phyloP scores from a whole-genome alignment of 2,888 invertebrate genomes.

The Ommatoiulus sabulosus region DNA sequence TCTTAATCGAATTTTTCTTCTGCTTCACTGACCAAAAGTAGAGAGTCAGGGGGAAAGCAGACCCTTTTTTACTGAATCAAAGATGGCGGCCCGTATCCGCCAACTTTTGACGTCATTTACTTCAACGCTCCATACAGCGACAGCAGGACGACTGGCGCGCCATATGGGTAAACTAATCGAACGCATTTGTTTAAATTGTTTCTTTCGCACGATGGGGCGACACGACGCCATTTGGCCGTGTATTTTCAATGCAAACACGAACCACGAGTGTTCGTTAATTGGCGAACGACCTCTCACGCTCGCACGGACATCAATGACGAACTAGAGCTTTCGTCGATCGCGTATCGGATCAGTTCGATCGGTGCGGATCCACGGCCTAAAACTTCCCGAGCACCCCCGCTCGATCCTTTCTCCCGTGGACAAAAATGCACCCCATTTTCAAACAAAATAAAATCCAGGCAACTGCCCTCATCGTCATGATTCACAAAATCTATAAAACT shows the following conservation, averaged over 20 bases:
- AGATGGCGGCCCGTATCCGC: conserved; percentile 21
- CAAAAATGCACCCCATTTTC: neutral
- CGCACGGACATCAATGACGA: neutral
- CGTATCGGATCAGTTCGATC: neutral
- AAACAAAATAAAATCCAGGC: conserved; percentile 13
- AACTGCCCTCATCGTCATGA: neutral
- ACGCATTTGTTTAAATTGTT: neutral
- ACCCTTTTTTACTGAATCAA: neutral
- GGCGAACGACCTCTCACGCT: neutral
- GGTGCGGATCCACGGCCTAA: neutral
- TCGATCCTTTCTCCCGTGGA: no score
- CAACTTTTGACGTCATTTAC: neutral
- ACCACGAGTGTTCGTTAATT: conserved; percentile 35
- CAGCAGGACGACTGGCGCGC: neutral
- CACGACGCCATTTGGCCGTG: neutral
- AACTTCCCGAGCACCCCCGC: no score
- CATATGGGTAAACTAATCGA: neutral
- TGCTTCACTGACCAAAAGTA: no score
- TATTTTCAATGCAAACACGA: conserved; percentile 12
- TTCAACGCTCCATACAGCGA: neutral
- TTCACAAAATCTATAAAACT: conserved; percentile 30
- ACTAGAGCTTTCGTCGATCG: neutral
- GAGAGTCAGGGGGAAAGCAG: no score
- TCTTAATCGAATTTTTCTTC: no score
- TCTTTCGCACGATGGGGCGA: neutral